Evolutionary conservation across 2,888 invertebrate genomes (phyloP), one percentile per base, ranked within the genome.

Genomic region (Eristalis pertinax): DNA sequence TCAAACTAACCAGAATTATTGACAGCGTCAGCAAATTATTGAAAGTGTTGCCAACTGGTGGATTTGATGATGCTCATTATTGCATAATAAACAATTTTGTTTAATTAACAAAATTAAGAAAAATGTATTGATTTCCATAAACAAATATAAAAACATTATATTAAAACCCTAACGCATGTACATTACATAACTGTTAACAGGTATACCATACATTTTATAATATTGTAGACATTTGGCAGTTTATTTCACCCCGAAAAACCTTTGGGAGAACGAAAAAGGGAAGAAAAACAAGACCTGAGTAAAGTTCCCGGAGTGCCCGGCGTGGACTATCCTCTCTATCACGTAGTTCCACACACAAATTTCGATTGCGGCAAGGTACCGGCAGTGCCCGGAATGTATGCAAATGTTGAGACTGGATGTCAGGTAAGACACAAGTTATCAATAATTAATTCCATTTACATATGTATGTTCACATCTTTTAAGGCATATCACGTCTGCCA

Each of bases 401-500:
- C 97, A n/a, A 97, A 97, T 91, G 96, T 97, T 1, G 97, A 97
- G 92, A 96, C 97, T 89, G 97, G 97, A 77, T 97, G 97, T 90
- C 97, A 97, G 95, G 97, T 96, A 84, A 86, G 79, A 50, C 0
- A 19, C 19, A 50, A n/a, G 1, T 5, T n/a, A 7, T 43, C 0
- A 8, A 50, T 8, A 50, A n/a, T 8, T 19, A 19, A n/a, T 19
- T 50, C 1, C 0, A 7, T 19, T 50, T 8, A 50, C 41, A 3
- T 15, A 10, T 32, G 1, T 19, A 10, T 38, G 19, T 50, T 15
- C 43, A 50, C n/a, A n/a, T 50, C 50, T 22, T 50, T 29, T 10
- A 92, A 97, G 96, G 97, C 96, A 0, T 97, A 97, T 93, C 97
- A 97, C 93, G 95, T 97, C 13, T 97, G 97, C 90, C 97, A 97